These are phyloP conservation scores for Diglossa cyanea DNA, from an alignment of 2,797 vertebrate genomes.

Conservation along the genomic window DNA sequence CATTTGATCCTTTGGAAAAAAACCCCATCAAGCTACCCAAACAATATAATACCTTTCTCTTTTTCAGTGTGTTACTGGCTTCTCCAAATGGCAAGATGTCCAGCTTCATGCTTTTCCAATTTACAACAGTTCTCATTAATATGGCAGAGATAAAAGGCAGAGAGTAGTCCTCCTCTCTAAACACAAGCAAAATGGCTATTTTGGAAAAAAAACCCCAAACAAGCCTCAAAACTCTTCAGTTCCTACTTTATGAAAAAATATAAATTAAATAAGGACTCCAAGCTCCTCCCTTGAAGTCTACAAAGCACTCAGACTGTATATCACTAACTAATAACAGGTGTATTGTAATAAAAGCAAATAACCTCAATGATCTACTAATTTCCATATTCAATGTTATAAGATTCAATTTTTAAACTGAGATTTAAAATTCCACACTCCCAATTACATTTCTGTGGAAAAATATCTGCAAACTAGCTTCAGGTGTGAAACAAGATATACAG, in stretches of 20 bases:
- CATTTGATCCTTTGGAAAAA: background rate
- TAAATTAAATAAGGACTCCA: background rate
- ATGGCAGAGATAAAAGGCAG: background rate
- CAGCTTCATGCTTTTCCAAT: background rate
- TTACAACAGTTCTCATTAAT: background rate
- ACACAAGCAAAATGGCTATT: background rate
- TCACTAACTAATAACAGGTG: background rate
- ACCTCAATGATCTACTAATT: background rate
- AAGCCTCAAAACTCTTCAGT: background rate
- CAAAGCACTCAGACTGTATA: background rate
- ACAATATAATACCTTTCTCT: background rate
- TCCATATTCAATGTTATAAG: background rate
- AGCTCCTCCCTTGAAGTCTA: background rate
- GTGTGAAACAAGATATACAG: constrained; percentile 50
- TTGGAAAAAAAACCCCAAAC: background rate
- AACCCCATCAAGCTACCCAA: background rate
- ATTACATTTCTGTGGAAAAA: constrained; percentile 34
- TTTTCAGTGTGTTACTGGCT: background rate
- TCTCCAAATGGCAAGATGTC: background rate
- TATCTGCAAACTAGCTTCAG: constrained; percentile 53
- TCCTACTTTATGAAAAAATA: background rate
- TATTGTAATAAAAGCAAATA: background rate
- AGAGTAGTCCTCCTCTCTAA: background rate
- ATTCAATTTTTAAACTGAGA: background rate
- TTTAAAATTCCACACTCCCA: background rate